Evolutionary conservation across 2,888 invertebrate genomes (phyloP).

Genomic region (Tiliacea citrago): DNA sequence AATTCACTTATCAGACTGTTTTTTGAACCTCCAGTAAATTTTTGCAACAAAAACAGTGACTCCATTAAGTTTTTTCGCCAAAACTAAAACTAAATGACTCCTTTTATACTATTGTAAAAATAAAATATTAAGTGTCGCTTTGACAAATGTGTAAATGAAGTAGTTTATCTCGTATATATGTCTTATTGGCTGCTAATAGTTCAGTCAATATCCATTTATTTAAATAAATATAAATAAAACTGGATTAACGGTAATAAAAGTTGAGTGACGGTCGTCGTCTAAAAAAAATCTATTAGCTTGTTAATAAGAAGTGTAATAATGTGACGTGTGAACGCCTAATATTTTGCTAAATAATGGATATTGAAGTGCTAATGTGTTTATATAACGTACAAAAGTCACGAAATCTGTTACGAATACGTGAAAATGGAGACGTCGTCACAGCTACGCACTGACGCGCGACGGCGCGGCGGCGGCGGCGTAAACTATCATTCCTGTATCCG

Average conservation of each 20-base stretch:
- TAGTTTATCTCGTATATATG: slow-evolving; percentile 52
- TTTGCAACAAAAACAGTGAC: slow-evolving; percentile 33
- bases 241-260: slow-evolving; percentile 63
- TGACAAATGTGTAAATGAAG: slow-evolving; percentile 66
- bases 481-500: slow-evolving; percentile 52
- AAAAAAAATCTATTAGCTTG: slow-evolving; percentile 56
- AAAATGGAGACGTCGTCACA: slow-evolving; percentile 54
- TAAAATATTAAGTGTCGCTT: slow-evolving; percentile 67
- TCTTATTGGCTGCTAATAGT: slow-evolving; percentile 63
- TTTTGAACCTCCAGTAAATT: slow-evolving; percentile 47
- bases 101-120: slow-evolving; percentile 52
- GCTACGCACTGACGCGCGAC: slow-evolving; percentile 14
- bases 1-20: slow-evolving; percentile 31
- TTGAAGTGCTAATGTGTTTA: slow-evolving; percentile 62
- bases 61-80: slow-evolving; percentile 49
- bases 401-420: slow-evolving; percentile 41
- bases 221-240: slow-evolving; percentile 62
- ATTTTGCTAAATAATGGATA: slow-evolving; percentile 55
- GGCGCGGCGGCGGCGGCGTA: slow-evolving; percentile 19
- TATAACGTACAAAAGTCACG: slow-evolving; percentile 51
- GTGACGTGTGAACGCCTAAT: slow-evolving; percentile 56
- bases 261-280: slow-evolving; percentile 40
- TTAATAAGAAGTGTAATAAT: slow-evolving; percentile 61
- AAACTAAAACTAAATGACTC: slow-evolving; percentile 41
- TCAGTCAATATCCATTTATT: slow-evolving; percentile 63